Evolutionary conservation across 2,888 invertebrate species (phyloP).

Genomic region (Mesopsocus fuscifrons): DNA sequence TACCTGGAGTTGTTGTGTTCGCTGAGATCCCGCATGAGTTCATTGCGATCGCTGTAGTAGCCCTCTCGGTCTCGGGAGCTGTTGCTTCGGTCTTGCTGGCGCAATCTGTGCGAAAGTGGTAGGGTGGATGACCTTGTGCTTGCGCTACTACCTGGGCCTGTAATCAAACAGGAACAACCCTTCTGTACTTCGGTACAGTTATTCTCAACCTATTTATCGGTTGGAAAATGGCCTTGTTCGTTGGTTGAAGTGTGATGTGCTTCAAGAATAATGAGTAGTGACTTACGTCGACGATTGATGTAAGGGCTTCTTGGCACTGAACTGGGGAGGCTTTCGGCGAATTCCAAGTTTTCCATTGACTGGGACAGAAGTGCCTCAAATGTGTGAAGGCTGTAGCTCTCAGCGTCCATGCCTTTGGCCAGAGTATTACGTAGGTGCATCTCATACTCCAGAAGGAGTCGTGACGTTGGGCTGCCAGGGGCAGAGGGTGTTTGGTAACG

Average conservation of each 20-base stretch:
- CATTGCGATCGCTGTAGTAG: slow-evolving; percentile 79
- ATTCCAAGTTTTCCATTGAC: slow-evolving; percentile 90
- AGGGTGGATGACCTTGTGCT: slow-evolving; percentile 62
- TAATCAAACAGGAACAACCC: not conserved
- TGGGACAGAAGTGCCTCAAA: slow-evolving; percentile 83
- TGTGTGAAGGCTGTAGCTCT: slow-evolving; percentile 84
- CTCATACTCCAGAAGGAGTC: slow-evolving; percentile 76
- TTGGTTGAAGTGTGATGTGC: too few relatives aligned
- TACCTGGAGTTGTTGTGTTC: slow-evolving; percentile 66
- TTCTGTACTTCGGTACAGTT: not conserved
- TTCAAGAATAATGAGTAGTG: too few relatives aligned
- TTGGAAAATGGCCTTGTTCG: not conserved
- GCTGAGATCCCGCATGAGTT: slow-evolving; percentile 59
- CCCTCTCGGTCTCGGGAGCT: slow-evolving; percentile 53
- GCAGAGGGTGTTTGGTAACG: slow-evolving; percentile 8
- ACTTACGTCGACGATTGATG: slow-evolving; percentile 69
- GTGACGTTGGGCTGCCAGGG: slow-evolving; percentile 47
- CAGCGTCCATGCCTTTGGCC: slow-evolving; percentile 89
- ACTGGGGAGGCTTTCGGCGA: slow-evolving; percentile 69
- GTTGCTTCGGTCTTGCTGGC: slow-evolving; percentile 31
- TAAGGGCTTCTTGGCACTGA: slow-evolving; percentile 74
- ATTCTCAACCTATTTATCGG: not conserved
- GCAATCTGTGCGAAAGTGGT: slow-evolving; percentile 54
- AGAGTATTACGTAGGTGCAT: slow-evolving; percentile 84
- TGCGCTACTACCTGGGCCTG: slow-evolving; percentile 41